Conservation (phyloP, 2,888 invertebrate species). For the Heteropelma amictum region DNA sequence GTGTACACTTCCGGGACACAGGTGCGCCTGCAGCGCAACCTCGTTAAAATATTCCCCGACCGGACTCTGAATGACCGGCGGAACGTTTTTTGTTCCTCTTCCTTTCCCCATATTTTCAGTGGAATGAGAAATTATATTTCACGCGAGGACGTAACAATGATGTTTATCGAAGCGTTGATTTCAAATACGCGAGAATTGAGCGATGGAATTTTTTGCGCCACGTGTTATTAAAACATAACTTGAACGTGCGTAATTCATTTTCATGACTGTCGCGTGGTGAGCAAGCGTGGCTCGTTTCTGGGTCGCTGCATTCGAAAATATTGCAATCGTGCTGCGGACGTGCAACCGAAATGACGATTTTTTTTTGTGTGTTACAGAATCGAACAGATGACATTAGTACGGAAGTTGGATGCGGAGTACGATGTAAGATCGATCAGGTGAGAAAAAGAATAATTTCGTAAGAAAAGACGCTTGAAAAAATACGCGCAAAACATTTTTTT, state of each 20-base stretch:
- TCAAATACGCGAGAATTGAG: slow-evolving; percentile 44
- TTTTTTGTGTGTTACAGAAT: slow-evolving; percentile 80
- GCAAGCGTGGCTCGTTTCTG: neutral
- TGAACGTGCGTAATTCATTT: neutral
- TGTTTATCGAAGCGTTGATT: slow-evolving; percentile 67
- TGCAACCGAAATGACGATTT: too few relatives aligned
- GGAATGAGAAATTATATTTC: slow-evolving; percentile 31
- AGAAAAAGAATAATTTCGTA: slow-evolving; percentile 63
- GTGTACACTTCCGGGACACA: slow-evolving; percentile 71
- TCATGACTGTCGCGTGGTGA: too few relatives aligned
- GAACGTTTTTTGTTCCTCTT: slow-evolving; percentile 6
- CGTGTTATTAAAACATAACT: slow-evolving; percentile 26
- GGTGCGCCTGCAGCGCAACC: slow-evolving; percentile 64
- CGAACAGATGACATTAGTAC: slow-evolving; percentile 85
- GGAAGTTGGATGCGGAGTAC: slow-evolving; percentile 83
- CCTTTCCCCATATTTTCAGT: neutral
- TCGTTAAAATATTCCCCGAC: neutral
- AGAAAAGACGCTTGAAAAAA: neutral
- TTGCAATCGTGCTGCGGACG: too few relatives aligned
- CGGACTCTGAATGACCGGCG: neutral
- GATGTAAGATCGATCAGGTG: slow-evolving; percentile 87
- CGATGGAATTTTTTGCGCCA: slow-evolving; percentile 2
- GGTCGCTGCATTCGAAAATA: too few relatives aligned
- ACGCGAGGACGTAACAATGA: slow-evolving; percentile 47
- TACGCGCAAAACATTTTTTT: too few relatives aligned